Evolutionary conservation across 2,797 vertebrate genomes (phyloP), one percentile per base, ranked within the genome.

Genomic region (Falco columbarius): DNA sequence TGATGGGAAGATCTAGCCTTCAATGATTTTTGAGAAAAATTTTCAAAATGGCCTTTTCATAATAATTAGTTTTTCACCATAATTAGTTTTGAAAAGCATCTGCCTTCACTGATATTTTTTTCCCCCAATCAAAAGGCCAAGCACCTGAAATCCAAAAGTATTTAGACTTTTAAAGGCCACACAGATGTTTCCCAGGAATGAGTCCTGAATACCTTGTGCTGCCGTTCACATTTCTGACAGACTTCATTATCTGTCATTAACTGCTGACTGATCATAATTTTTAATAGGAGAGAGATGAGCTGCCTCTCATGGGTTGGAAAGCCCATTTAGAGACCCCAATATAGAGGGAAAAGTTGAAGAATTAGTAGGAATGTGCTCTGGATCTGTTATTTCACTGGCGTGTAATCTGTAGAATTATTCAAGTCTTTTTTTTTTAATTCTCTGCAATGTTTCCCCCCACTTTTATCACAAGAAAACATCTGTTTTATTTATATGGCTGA

Each of bases 401-500:
- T 94, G 32, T 73, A 84, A 72, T 74, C 74, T 91, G n/a, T 58
- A 47, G 62, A 90, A 90, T 86, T 82, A 49, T 72, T 86, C 40
- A 75, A 93, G 67, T 52, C 22, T 42, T 5, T 3, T 19, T 19
- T n/a, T 92, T 95, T 87, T 73, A 93, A 70, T 93, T 92, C 62
- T 81, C 44, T 92, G 81, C 34, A 70, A 84, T 80, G 38, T 67
- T 92, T 93, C 76, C 22, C 83, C 30, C 24, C 1, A 0, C 23
- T 80, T 95, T 94, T 95, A 95, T 97, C 92, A 63, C 86, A 92
- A 59, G 71, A 85, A 93, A 95, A 90, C 96, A 96, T 96, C 95
- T 95, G 89, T 29, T 96, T 96, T 96, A 90, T 92, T 87, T 92
- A 95, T 81, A 47, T 85, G 94, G 83, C 74, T 95, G 86, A 85